Evolutionary conservation across 64 coral and sea anemone genomes (phyloP), one percentile per base, ranked within the genome.

Genomic region (Actinia tenebrosa): DNA sequence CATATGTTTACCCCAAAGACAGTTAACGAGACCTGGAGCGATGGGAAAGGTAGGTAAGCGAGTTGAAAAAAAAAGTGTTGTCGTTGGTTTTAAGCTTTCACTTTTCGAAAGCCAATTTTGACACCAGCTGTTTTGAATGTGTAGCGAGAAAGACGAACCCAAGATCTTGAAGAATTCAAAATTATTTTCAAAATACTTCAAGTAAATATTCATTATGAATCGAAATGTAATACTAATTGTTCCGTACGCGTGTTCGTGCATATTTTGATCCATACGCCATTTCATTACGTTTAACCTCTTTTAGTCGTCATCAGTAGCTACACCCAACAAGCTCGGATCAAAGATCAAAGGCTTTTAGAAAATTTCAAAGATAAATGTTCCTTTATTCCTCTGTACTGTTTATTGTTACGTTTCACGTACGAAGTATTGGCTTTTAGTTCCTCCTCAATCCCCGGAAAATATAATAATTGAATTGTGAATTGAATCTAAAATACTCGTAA

Each of bases 21-120:
- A 81, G 17, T 7, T 16, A 23, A 81, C 79, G 53, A n/a, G 27
- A 50, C 79, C 18, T 23, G 3, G 5, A 53, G 18, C 79, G 15
- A 81, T 81, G 79, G 79, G 22, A 81, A 81, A 81, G 79, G 79
- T 81, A 50, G 50, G 79, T 81, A 45, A 81, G 50, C 63, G 71
- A 66, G 19, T 0, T 13, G 15, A 14, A 81, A 50, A 50, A 81
- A 45, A 3, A 81, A 10, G 8, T 75, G 17, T 75, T 75, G 69
- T 75, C 30, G 30, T 37, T 37, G 69, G 69, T 75, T 75, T 37
- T 30, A 75, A 23, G 63, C 9, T 66, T 69, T 69, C 64, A 25
- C 22, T 4, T 23, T 69, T 23, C n/a, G 20, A 69, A 10, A 30
- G 3, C 10, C 7, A 42, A 75, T 27, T 75, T 30, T 3, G 17